Conservation (phyloP, 2,113 vertebrate species). For the Oryzias curvinotus region DNA sequence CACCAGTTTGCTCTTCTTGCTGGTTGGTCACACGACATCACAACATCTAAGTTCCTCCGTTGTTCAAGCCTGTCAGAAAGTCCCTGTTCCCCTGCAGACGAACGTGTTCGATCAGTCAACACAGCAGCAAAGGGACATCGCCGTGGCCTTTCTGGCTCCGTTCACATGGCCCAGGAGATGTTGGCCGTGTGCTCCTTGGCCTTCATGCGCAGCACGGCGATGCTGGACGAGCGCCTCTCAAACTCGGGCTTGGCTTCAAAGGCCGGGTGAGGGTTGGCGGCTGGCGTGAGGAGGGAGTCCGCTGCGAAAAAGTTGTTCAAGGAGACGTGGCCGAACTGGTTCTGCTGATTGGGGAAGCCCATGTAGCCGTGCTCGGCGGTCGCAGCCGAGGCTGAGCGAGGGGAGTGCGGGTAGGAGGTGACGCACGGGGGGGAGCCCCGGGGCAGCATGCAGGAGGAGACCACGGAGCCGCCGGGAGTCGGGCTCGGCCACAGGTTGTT, state of each 20-base stretch:
- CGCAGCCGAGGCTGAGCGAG: slow-evolving; percentile 64
- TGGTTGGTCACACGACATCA: no score
- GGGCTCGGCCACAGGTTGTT: slow-evolving; percentile 96
- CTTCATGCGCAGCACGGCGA: slow-evolving; percentile 98
- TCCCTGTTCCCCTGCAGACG: no score
- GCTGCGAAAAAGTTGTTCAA: slow-evolving; percentile 95
- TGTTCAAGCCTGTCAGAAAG: no score
- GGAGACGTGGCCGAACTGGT: slow-evolving; percentile 92
- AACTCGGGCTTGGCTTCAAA: slow-evolving; percentile 97
- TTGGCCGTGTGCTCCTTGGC: slow-evolving; percentile 98
- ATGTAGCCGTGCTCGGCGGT: slow-evolving; percentile 87
- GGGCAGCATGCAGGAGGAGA: slow-evolving; percentile 95
- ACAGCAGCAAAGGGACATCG: no score
- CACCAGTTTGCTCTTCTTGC: no score
- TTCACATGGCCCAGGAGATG: slow-evolving; percentile 99
- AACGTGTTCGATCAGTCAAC: no score
- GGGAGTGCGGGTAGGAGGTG: slow-evolving; percentile 90
- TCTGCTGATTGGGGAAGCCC: slow-evolving; percentile 94
- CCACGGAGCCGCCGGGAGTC: slow-evolving; percentile 83
- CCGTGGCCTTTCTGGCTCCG: no score
- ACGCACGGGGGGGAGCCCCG: slow-evolving; percentile 92
- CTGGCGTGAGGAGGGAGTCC: slow-evolving; percentile 90
- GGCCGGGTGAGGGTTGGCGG: slow-evolving; percentile 84
- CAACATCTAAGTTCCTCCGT: no score
- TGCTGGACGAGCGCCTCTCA: slow-evolving; percentile 95